A percentile compares a stretch with the other conserved stretches of the same genome.
Conservation (phyloP, 2,113 vertebrate genomes). For the Halichoeres trimaculatus region DNA sequence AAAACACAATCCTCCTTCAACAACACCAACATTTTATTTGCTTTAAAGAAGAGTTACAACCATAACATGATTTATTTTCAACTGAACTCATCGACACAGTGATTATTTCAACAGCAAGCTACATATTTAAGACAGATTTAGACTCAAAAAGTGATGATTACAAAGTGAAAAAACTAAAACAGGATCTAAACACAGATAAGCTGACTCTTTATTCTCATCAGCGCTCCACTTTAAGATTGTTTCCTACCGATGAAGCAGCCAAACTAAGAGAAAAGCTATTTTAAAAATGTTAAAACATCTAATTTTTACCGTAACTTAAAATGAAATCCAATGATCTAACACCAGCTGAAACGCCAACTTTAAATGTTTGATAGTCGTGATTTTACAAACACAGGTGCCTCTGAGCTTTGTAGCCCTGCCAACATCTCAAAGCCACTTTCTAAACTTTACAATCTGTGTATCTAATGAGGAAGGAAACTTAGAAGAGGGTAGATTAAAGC, state of each 20-base stretch:
- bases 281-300: no score
- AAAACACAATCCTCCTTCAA: neutral
- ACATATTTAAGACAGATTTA: neutral
- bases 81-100: neutral
- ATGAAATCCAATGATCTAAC: no score
- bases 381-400: neutral
- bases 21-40: slow-evolving; percentile 5
- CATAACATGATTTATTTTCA: neutral
- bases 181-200: neutral
- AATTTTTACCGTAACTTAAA: no score
- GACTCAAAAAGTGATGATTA: neutral
- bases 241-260: no score
- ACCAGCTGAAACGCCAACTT: neutral
- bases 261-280: no score
- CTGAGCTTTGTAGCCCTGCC: neutral
- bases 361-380: neutral
- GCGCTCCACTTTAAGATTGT: no score
- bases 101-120: slow-evolving; percentile 6
- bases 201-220: no score
- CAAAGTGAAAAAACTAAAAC: no score
- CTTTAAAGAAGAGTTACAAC: neutral
- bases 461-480: no score
- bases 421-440: no score
- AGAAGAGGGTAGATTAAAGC: no score
- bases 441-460: no score